A percentile compares a stretch with the other conserved stretches of the same genome.
Conservation (phyloP, 35 echinoderm and acorn worm genomes). For the Apostichopus parvimensis region DNA sequence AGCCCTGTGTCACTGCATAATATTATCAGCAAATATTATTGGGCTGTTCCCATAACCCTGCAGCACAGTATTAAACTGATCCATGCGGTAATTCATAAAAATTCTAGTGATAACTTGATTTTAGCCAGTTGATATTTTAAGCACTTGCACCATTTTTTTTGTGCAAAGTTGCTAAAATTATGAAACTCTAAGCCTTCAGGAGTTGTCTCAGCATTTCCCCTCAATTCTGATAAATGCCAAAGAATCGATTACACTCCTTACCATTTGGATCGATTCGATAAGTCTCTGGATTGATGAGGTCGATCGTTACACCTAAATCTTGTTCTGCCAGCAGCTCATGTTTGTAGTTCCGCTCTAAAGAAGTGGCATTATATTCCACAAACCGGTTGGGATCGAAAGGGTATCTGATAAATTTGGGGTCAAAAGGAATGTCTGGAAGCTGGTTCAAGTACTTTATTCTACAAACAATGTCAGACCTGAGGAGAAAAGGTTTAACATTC, state of each 20-base stretch:
- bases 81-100: too few relatives aligned
- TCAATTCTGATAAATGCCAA: neutral
- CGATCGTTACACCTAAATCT: slow-evolving; percentile 98
- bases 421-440: slow-evolving; percentile 98
- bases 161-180: too few relatives aligned
- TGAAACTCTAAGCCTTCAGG: too few relatives aligned
- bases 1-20: too few relatives aligned
- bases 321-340: slow-evolving; percentile 98
- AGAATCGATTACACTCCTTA: slow-evolving; percentile 29
- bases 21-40: too few relatives aligned
- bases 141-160: too few relatives aligned
- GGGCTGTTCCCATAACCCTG: too few relatives aligned
- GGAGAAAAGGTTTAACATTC: neutral
- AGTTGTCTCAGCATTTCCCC: too few relatives aligned
- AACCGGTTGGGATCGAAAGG: slow-evolving; percentile 97
- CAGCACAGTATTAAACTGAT: too few relatives aligned
- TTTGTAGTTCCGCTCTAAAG: slow-evolving; percentile 94
- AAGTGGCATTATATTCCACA: slow-evolving; percentile 99
- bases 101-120: too few relatives aligned
- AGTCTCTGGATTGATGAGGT: slow-evolving; percentile 98
- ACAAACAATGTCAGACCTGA: slow-evolving; percentile 95
- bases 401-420: slow-evolving; percentile 99
- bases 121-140: too few relatives aligned
- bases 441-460: slow-evolving; percentile 92
- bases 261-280: slow-evolving; percentile 90